Percentiles rank a stretch among this genome's conserved stretches.
These are phyloP conservation scores for Dreissena rostriformis DNA, from an alignment of 1,140 invertebrate species.

Conservation along the genomic window DNA sequence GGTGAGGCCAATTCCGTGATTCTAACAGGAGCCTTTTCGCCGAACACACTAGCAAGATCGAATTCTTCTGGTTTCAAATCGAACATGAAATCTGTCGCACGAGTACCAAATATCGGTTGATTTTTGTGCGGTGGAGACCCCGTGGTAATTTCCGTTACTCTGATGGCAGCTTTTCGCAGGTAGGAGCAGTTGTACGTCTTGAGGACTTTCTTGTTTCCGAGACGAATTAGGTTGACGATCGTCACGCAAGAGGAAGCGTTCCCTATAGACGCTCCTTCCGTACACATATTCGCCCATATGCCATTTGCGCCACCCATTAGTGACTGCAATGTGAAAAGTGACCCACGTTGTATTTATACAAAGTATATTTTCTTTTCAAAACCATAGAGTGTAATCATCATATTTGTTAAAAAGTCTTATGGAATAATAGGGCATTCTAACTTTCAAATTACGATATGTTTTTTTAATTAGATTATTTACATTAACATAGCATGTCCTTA, in stretches of 20 bases:
- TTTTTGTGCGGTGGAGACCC: slow-evolving; percentile 13
- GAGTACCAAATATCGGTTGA: slow-evolving; percentile 21
- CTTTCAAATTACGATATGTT: no score
- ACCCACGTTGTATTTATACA: no score
- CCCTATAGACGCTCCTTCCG: slow-evolving; percentile 22
- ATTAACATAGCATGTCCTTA: no score
- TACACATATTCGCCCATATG: slow-evolving; percentile 19
- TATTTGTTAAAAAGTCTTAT: no score
- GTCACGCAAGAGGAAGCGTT: slow-evolving; percentile 27
- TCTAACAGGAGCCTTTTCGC: slow-evolving; percentile 12
- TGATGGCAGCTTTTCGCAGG: slow-evolving; percentile 30
- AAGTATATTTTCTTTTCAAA: no score
- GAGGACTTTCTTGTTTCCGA: slow-evolving; percentile 30
- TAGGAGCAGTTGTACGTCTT: slow-evolving; percentile 24
- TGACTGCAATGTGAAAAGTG: not conserved
- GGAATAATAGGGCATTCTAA: no score
- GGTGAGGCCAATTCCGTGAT: slow-evolving; percentile 20
- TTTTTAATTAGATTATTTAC: no score
- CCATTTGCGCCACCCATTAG: slow-evolving; percentile 10
- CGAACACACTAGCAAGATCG: slow-evolving; percentile 21
- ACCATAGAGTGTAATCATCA: no score
- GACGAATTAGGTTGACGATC: slow-evolving; percentile 13
- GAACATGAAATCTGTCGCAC: slow-evolving; percentile 23
- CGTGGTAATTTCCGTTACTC: slow-evolving; percentile 17
- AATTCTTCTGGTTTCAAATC: slow-evolving; percentile 26